phyloP scores from a whole-genome alignment of 2,888 invertebrate genomes.

The Hymenopus coronatus region DNA sequence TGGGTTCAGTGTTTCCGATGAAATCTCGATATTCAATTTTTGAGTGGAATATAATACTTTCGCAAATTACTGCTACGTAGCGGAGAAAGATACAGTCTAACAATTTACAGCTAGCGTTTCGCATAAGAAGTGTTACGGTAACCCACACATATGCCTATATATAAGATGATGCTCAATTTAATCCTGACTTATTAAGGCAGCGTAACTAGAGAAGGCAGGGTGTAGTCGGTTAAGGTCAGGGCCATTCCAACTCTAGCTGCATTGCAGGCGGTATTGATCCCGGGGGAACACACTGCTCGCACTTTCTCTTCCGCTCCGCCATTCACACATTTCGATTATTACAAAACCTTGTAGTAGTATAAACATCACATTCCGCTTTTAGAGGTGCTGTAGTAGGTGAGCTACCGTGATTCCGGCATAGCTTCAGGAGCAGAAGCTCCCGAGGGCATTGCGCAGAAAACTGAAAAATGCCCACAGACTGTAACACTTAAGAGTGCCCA shows the following conservation, averaged over 20 bases:
- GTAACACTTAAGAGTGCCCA: too few species aligned
- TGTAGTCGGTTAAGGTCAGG: slow-evolving; percentile 6
- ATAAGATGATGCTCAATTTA: too few species aligned
- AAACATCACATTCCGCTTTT: neutral
- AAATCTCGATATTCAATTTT: too few species aligned
- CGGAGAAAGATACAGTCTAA: too few species aligned
- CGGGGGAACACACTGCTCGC: neutral
- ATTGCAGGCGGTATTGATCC: slow-evolving; percentile 30
- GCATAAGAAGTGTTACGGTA: too few species aligned
- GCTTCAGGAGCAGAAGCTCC: neutral
- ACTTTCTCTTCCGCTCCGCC: neutral
- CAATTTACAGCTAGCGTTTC: too few species aligned
- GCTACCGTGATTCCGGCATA: neutral
- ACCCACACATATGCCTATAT: too few species aligned
- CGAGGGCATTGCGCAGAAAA: too few species aligned
- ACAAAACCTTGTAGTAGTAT: neutral
- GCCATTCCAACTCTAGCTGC: slow-evolving; percentile 12
- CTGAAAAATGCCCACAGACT: too few species aligned
- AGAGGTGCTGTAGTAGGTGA: neutral
- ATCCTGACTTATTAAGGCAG: neutral
- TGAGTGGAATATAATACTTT: too few species aligned
- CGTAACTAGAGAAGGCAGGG: neutral
- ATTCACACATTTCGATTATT: neutral
- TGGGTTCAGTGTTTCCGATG: too few species aligned
- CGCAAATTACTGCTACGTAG: too few species aligned